These are phyloP conservation scores for Oedothorax gibbosus DNA, from an alignment of 1,140 invertebrate species.

Conservation along the genomic window DNA sequence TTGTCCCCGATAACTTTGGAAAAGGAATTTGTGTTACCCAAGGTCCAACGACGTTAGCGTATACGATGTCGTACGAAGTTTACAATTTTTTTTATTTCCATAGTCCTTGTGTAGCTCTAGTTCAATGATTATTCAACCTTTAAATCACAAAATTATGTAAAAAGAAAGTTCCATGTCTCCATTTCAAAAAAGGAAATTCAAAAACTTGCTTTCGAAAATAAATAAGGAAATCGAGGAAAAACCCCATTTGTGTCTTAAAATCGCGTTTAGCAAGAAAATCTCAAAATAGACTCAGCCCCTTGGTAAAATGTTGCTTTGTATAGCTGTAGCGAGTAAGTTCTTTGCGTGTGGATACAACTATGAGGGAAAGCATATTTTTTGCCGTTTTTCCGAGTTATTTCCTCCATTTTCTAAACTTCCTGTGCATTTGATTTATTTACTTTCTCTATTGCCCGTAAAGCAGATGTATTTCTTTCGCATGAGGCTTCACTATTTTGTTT, in stretches of 20 bases:
- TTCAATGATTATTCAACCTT: no score
- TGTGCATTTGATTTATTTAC: constrained; percentile 13
- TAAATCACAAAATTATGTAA: no score
- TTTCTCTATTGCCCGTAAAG: constrained; percentile 9
- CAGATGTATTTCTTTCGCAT: constrained; percentile 34
- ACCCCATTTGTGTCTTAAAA: not conserved
- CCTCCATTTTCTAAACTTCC: constrained; percentile 19
- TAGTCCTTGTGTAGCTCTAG: no score
- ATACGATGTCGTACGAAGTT: no score
- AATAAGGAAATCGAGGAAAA: not conserved
- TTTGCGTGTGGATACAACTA: constrained; percentile 10
- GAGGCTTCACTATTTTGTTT: constrained; percentile 22
- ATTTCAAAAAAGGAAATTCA: no score
- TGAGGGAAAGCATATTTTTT: no score
- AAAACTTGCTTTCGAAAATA: not conserved
- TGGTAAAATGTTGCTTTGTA: not conserved
- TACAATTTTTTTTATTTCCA: no score
- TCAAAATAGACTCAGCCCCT: not conserved
- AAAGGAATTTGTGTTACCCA: no score
- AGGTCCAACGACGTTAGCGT: no score
- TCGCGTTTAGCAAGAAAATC: not conserved
- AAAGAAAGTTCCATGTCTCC: no score
- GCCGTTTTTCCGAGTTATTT: not conserved
- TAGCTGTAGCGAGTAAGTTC: not conserved
- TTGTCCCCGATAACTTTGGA: no score